Evolutionary conservation across 2,888 invertebrate genomes (phyloP).

Genomic region (Loripinus fragilis): DNA sequence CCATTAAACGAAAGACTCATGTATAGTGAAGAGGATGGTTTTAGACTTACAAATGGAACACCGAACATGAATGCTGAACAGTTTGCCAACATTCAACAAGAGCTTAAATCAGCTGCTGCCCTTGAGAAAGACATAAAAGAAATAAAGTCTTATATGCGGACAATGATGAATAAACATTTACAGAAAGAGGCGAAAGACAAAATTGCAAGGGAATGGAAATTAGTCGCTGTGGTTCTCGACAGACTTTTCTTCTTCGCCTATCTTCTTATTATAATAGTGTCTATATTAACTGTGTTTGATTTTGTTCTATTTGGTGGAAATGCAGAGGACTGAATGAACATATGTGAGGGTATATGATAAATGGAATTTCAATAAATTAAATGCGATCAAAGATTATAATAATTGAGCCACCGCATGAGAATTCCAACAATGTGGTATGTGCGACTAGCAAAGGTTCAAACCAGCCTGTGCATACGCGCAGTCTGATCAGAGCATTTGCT

Average conservation of each 20-base stretch:
- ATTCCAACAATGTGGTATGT: too few relatives aligned
- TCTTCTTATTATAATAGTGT: constrained; percentile 77
- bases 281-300: constrained; percentile 79
- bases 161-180: constrained; percentile 71
- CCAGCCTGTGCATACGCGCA: too few relatives aligned
- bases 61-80: constrained; percentile 19
- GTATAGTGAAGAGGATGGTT: constrained; percentile 68
- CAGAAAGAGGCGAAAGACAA: constrained; percentile 77
- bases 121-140: constrained; percentile 79
- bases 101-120: constrained; percentile 44
- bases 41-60: constrained; percentile 32
- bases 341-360: too few relatives aligned
- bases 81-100: constrained; percentile 26
- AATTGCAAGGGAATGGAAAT: constrained; percentile 80
- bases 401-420: too few relatives aligned
- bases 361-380: too few relatives aligned
- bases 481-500: too few relatives aligned
- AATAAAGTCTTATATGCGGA: constrained; percentile 72
- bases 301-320: constrained; percentile 57
- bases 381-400: too few relatives aligned
- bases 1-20: constrained; percentile 71
- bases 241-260: constrained; percentile 82
- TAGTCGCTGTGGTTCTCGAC: constrained; percentile 81
- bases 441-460: too few relatives aligned
- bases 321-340: too few relatives aligned